Percentiles rank a stretch among this genome's conserved stretches.
These are phyloP conservation scores for Cuculus canorus DNA, from an alignment of 2,797 vertebrate genomes.

Conservation along the genomic window DNA sequence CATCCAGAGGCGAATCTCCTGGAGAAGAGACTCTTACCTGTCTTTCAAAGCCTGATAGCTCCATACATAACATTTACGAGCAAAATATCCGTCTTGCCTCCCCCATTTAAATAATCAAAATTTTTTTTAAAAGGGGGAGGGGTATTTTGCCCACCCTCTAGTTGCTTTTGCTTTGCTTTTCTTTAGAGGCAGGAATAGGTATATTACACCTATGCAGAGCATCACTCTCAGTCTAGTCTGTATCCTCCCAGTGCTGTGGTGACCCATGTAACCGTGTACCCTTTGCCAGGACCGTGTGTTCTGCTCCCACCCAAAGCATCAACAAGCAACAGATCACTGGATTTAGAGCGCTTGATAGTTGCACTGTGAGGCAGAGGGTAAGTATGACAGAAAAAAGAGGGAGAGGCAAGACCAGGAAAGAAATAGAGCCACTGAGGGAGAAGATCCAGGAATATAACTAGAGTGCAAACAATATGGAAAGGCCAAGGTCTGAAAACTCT, in stretches of 20 bases:
- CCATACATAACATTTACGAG: background rate
- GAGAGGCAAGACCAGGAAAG: background rate
- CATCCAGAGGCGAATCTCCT: background rate
- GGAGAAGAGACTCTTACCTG: background rate
- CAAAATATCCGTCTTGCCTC: background rate
- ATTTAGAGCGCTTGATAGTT: background rate
- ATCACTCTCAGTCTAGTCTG: background rate
- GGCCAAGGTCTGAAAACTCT: conserved; percentile 1
- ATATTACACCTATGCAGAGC: no score
- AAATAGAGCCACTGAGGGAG: background rate
- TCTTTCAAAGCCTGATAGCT: background rate
- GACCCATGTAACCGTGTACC: fast-evolving
- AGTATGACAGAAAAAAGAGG: background rate
- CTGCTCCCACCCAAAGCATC: background rate
- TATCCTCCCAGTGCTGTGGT: background rate
- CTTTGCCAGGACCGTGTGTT: fast-evolving
- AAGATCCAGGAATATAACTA: background rate
- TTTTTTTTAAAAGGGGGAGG: no score
- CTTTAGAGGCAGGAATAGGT: background rate
- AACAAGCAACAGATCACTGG: background rate
- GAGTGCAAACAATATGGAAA: background rate
- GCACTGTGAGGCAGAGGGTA: background rate
- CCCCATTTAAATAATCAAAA: background rate
- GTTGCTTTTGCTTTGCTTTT: background rate
- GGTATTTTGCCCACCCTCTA: background rate